These are phyloP conservation scores for Misgurnus mizolepis DNA, from an alignment of 2,113 vertebrate genomes.

Conservation along the genomic window DNA sequence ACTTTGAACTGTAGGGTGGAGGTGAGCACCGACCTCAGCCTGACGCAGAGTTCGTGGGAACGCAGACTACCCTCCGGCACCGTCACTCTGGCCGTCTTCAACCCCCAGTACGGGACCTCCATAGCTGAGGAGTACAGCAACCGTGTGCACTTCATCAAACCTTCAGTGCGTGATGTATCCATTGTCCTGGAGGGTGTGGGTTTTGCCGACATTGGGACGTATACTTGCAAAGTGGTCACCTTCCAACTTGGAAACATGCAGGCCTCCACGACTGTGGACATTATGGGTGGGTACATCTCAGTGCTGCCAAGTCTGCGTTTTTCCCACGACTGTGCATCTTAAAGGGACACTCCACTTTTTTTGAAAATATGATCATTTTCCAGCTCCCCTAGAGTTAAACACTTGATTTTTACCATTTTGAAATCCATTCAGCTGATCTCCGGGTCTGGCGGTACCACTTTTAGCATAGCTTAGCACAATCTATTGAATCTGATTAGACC, in stretches of 20 bases:
- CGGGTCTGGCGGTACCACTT: no score
- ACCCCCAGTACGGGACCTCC: constrained; percentile 88
- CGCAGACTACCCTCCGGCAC: constrained; percentile 80
- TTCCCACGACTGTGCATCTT: no score
- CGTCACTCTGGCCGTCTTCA: constrained; percentile 89
- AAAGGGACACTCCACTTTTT: no score
- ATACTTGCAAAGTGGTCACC: constrained; percentile 92
- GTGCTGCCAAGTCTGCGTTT: no score
- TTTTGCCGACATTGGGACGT: constrained; percentile 88
- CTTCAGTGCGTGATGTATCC: constrained; percentile 86
- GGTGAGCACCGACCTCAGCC: constrained; percentile 82
- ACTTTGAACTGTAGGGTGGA: constrained; percentile 88
- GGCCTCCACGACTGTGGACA: constrained; percentile 82
- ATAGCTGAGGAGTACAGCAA: constrained; percentile 82
- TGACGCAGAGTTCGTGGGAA: constrained; percentile 95
- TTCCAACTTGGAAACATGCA: constrained; percentile 93
- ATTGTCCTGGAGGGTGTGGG: constrained; percentile 84
- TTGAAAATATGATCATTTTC: no score
- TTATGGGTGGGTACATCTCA: constrained; percentile 84
- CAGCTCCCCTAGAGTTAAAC: no score
- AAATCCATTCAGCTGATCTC: no score
- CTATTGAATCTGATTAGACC: no score
- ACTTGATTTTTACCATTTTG: no score
- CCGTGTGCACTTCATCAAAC: constrained; percentile 85
- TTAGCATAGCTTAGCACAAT: no score